phyloP scores from a whole-genome alignment of 2,113 vertebrate genomes.

The Orcinus orca region DNA sequence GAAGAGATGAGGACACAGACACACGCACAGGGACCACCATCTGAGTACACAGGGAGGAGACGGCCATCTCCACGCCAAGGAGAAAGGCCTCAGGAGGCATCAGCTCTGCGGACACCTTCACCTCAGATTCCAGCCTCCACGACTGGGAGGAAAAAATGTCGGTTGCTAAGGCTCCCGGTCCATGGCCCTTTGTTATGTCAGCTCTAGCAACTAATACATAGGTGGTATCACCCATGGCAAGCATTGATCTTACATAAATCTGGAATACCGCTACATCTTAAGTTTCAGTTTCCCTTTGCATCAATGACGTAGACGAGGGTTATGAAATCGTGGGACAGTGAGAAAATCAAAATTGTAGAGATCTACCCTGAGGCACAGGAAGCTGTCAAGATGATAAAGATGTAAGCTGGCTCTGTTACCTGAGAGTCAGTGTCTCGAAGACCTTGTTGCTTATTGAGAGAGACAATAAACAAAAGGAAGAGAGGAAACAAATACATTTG shows the following conservation, averaged over 20 bases:
- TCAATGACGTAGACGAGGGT: not conserved
- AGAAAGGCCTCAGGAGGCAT: not conserved
- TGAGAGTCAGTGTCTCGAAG: not conserved
- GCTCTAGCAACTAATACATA: not conserved
- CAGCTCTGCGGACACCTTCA: not conserved
- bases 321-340: rapidly evolving
- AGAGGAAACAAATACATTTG: not conserved
- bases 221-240: not conserved
- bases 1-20: not conserved
- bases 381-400: not conserved
- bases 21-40: rapidly evolving
- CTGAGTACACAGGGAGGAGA: not conserved
- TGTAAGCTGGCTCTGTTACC: not conserved
- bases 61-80: rapidly evolving
- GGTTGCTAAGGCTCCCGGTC: not conserved
- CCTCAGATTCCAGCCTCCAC: not conserved
- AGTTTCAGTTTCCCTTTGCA: not conserved
- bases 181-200: not conserved
- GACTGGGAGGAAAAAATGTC: too few species aligned
- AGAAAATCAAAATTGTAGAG: not conserved
- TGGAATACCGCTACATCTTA: too few species aligned
- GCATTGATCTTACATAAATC: not conserved
- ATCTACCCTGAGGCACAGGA: not conserved
- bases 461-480: not conserved
- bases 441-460: not conserved